Conservation (phyloP, 2,113 vertebrate species). For the Entelurus aequoreus region DNA sequence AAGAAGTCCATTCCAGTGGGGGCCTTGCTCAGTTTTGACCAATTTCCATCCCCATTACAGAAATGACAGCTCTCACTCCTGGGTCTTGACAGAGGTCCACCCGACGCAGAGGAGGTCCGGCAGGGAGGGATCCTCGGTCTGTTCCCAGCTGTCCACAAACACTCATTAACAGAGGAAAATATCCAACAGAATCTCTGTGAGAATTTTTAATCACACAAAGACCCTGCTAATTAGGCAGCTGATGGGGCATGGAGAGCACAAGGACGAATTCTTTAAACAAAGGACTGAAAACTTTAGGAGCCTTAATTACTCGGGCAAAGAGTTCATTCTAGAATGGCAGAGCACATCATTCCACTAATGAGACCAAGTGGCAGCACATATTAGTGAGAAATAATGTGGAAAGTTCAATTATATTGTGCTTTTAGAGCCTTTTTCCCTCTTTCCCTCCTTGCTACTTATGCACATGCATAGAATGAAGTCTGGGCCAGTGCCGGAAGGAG, state of each 20-base stretch:
- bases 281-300: slow-evolving; percentile 99
- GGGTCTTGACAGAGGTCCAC: slow-evolving; percentile 97
- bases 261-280: slow-evolving; percentile 99
- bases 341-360: slow-evolving; percentile 97
- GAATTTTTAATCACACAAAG: slow-evolving; percentile 99
- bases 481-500: slow-evolving; percentile 60
- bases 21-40: slow-evolving; percentile 82
- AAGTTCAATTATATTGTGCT: slow-evolving; percentile 86
- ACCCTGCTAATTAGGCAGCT: slow-evolving; percentile 99
- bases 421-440: slow-evolving; percentile 69
- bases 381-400: slow-evolving; percentile 80
- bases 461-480: slow-evolving; percentile 75
- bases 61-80: slow-evolving; percentile 97
- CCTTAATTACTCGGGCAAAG: slow-evolving; percentile 99
- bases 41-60: slow-evolving; percentile 92
- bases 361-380: slow-evolving; percentile 83
- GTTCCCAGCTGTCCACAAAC: slow-evolving; percentile 99
- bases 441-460: slow-evolving; percentile 64
- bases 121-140: slow-evolving; percentile 77
- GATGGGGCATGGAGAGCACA: slow-evolving; percentile 99
- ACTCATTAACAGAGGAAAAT: slow-evolving; percentile 99
- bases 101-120: slow-evolving; percentile 87
- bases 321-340: slow-evolving; percentile 99
- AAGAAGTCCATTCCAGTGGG: slow-evolving; percentile 91
- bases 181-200: slow-evolving; percentile 98